phyloP scores from a whole-genome alignment of 2,888 invertebrate species.

The Stenodera caucasica region DNA sequence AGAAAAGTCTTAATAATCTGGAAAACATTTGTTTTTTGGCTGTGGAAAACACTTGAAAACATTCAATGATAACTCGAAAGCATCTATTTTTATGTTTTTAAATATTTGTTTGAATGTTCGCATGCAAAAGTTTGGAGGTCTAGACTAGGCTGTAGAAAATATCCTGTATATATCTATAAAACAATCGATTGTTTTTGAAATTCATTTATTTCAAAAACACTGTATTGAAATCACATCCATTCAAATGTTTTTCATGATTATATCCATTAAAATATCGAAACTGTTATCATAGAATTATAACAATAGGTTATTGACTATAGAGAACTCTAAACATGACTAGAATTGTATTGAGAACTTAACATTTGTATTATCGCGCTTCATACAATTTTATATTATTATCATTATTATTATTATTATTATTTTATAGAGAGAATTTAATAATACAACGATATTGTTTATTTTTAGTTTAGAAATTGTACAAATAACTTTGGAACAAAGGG shows the following conservation, averaged over 20 bases:
- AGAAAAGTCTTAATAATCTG: too few species aligned
- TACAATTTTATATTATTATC: conserved; percentile 2
- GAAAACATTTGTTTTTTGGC: too few species aligned
- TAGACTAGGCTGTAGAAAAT: too few species aligned
- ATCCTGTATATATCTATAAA: too few species aligned
- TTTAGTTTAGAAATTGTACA: neutral
- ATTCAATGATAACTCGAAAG: too few species aligned
- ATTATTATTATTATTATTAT: neutral
- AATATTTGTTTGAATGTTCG: too few species aligned
- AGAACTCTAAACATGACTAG: neutral
- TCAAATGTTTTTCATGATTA: neutral
- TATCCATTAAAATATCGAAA: neutral
- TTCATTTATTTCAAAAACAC: too few species aligned
- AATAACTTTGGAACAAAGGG: neutral
- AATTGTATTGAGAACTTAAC: neutral
- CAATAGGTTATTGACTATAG: conserved; percentile 5
- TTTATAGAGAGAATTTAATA: neutral
- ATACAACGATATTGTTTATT: neutral
- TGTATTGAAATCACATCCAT: neutral
- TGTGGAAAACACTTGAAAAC: too few species aligned
- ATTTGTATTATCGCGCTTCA: neutral
- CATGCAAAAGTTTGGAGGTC: too few species aligned
- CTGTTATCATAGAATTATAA: neutral
- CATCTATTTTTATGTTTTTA: too few species aligned
- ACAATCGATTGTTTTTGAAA: too few species aligned